Evolutionary conservation across 2,113 vertebrate genomes (phyloP).

Genomic region (Nematolebias whitei): DNA sequence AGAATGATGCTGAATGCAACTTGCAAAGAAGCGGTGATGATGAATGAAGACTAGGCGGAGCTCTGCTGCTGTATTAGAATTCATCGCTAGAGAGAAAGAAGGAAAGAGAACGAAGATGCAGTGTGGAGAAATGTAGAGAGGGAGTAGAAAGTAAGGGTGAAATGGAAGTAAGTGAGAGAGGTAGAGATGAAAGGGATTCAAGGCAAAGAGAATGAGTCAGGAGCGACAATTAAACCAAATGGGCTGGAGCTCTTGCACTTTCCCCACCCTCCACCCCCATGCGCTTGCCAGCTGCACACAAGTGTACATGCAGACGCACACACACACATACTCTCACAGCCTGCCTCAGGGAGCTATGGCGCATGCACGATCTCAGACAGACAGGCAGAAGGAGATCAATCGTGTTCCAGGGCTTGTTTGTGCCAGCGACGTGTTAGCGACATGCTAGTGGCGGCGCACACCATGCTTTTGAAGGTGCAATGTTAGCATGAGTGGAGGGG

Average conservation of each 20-base stretch:
- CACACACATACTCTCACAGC: conserved; percentile 41
- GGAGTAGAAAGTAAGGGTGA: conserved; percentile 38
- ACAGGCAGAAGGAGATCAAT: conserved; percentile 65
- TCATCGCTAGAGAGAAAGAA: conserved; percentile 41
- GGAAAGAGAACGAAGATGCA: conserved; percentile 44
- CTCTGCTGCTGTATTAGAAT: conserved; percentile 68
- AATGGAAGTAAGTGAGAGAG: conserved; percentile 41
- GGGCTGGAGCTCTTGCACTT: conserved; percentile 60
- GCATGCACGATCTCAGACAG: conserved; percentile 58
- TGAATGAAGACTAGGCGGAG: conserved; percentile 74
- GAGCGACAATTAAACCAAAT: conserved; percentile 69
- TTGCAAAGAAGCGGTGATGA: conserved; percentile 61
- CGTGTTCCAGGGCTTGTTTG: conserved; percentile 51
- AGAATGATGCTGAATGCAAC: conserved; percentile 40
- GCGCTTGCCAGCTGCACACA: conserved; percentile 38
- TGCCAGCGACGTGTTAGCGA: conserved; percentile 56
- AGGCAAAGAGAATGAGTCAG: conserved; percentile 60
- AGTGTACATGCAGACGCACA: conserved; percentile 19
- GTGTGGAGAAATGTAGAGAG: conserved; percentile 50
- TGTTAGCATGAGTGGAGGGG: conserved; percentile 57
- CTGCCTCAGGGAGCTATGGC: conserved; percentile 64
- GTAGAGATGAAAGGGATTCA: conserved; percentile 50
- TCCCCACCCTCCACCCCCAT: conserved; percentile 25
- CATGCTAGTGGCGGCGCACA: conserved; percentile 62
- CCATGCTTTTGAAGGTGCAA: conserved; percentile 62